Percentiles rank a stretch among this genome's conserved stretches.
phyloP scores from a whole-genome alignment of 37 sponge, comb jelly and placozoan genomes.

The Haliclona indistincta region DNA sequence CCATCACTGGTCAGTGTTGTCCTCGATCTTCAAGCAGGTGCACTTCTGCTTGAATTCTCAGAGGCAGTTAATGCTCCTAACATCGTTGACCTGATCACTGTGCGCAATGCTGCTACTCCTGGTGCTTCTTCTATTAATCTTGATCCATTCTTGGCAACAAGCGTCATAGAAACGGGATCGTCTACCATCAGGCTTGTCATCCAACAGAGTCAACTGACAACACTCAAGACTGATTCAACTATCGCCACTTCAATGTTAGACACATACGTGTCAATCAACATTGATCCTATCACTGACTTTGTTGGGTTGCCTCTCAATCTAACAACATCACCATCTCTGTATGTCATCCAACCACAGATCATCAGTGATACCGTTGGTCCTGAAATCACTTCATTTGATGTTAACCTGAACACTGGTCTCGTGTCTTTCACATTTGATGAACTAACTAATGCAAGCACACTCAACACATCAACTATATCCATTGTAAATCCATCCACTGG shows the following conservation, averaged over 20 bases:
- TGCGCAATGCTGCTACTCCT: constrained; percentile 28
- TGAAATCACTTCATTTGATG: constrained; percentile 24
- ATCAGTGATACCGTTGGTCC: constrained; percentile 73
- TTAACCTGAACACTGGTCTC: constrained; percentile 78
- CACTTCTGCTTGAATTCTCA: constrained; percentile 58
- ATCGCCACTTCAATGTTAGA: constrained; percentile 48
- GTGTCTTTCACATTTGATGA: constrained; percentile 71
- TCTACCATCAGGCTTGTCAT: constrained; percentile 54
- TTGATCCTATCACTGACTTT: constrained; percentile 60
- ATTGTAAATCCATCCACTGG: constrained; percentile 46
- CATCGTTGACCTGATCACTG: constrained; percentile 22
- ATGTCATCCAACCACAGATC: constrained; percentile 29
- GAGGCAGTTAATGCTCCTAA: constrained; percentile 69
- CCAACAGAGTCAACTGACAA: constrained; percentile 36
- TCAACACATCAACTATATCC: constrained; percentile 49
- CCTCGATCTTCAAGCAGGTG: constrained; percentile 75
- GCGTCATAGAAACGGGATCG: constrained; percentile 51
- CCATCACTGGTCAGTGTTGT: constrained; percentile 53
- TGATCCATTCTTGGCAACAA: background rate
- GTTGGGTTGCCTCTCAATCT: constrained; percentile 53
- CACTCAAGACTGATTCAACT: constrained; percentile 41
- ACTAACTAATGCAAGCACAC: constrained; percentile 16
- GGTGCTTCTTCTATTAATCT: constrained; percentile 6
- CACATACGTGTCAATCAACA: constrained; percentile 45
- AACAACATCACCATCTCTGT: constrained; percentile 6